Conservation (phyloP, 2,797 vertebrate genomes). For the Toxotes lorentzi region DNA sequence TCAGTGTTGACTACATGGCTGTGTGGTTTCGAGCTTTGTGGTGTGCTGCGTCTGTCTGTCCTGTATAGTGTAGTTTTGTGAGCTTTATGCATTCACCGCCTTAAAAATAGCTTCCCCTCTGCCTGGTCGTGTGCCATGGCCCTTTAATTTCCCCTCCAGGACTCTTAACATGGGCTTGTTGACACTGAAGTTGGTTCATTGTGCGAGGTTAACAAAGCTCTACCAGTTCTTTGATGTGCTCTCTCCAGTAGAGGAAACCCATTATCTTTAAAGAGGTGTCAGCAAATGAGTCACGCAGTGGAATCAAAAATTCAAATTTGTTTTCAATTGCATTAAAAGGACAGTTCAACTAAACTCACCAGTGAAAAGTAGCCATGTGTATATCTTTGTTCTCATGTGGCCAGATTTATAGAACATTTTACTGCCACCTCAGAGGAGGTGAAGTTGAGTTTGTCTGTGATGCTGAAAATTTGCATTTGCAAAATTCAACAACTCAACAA, state of each 20-base stretch:
- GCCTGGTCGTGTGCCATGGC: conserved; percentile 29
- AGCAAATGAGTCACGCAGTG: conserved; percentile 30
- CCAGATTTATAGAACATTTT: neutral
- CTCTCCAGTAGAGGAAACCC: conserved; percentile 40
- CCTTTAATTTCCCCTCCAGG: conserved; percentile 25
- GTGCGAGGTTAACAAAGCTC: conserved; percentile 31
- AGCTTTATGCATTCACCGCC: neutral
- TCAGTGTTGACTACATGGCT: neutral
- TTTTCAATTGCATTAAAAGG: neutral
- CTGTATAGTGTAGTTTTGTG: neutral
- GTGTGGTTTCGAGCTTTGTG: neutral
- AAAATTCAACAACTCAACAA: neutral
- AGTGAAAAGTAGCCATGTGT: neutral
- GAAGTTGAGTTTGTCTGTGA: neutral
- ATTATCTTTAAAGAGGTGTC: conserved; percentile 32
- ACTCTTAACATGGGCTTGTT: conserved; percentile 23
- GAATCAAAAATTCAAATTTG: neutral
- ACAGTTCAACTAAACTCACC: neutral
- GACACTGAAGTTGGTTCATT: conserved; percentile 26
- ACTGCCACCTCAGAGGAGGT: no score
- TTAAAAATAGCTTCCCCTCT: conserved; percentile 28
- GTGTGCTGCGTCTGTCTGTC: neutral
- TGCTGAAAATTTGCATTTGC: neutral
- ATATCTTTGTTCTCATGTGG: neutral
- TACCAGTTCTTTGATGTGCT: conserved; percentile 30